phyloP scores from a whole-genome alignment of 2,113 vertebrate species.

The Campylomormyrus numenius region DNA sequence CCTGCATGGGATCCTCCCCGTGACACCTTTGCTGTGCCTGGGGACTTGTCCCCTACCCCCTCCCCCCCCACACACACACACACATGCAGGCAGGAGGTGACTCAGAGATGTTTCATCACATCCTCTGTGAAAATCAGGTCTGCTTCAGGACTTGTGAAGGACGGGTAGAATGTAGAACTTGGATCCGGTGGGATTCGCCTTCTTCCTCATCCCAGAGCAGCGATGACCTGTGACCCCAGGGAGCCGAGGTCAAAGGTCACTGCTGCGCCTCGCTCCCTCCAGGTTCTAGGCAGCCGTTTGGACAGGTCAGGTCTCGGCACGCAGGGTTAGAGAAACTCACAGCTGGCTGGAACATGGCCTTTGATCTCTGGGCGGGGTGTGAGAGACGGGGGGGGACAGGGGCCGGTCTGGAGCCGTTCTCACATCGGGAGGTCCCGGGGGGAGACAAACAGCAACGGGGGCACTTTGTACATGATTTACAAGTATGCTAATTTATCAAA shows the following conservation, averaged over 20 bases:
- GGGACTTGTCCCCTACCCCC: conserved; percentile 1
- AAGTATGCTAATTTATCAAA: conserved; percentile 47
- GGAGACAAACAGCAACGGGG: background rate
- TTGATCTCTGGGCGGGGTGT: conserved; percentile 47
- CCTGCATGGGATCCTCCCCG: conserved; percentile 20
- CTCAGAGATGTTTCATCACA: conserved; percentile 21
- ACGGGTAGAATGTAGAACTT: background rate
- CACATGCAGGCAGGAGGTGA: conserved; percentile 7
- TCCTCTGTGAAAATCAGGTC: conserved; percentile 9
- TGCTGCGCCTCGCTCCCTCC: conserved; percentile 34
- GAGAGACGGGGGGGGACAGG: background rate
- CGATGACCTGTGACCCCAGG: conserved; percentile 55
- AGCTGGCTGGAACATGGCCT: conserved; percentile 50
- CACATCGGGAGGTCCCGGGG: background rate
- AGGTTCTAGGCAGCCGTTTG: conserved; percentile 33
- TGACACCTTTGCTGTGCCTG: background rate
- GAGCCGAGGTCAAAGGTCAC: background rate
- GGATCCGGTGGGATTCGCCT: background rate
- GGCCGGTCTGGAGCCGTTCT: background rate
- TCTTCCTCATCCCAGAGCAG: background rate
- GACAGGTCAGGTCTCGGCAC: conserved; percentile 37
- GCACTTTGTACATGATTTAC: conserved; percentile 21
- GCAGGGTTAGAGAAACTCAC: conserved; percentile 57
- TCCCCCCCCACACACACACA: background rate
- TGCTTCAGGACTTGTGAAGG: background rate